Base-by-base conservation (phyloP, 2,888 invertebrate species). In the Chymomyza caudatula region DNA sequence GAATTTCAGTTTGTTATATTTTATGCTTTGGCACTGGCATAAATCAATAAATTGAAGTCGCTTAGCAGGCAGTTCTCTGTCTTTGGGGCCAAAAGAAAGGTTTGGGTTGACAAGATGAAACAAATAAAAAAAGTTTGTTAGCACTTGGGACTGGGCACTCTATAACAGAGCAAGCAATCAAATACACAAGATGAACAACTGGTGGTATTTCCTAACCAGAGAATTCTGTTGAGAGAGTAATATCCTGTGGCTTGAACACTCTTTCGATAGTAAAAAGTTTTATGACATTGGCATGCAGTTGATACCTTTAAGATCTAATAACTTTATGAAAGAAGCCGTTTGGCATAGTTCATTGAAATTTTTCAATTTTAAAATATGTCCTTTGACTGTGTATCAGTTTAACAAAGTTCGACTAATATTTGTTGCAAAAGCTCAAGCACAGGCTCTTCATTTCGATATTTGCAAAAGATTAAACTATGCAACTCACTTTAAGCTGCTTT, bases 1-100 rank as follows among this genome's bases (percentile, higher is more conserved):
- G 78, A 73, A 64, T 83, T 75, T 61, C 23, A 66, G 68, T 79
- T 73, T 70, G 61, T 53, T 68, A 65, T 69, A 78, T 67, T 85
- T 71, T 59, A 67, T 69, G 67, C 70, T 63, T 69, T 65, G 69
- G 52, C 37, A 59, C 60, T 65, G 70, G 67, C 78, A 84, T 81
- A 86, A 80, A 85, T 80, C 85, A 86, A 80, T 80, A 80, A 81
- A 52, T 70, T 65, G 47, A 63, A 70, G 52, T 23, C 56, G 54
- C 52, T 54, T 47, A 47, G 47, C 1, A 37, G 29, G 11, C 29
- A 37, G 29, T 37, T 37, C 29, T 37, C 11, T 11, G 29, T 37
- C 2, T 37, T 37, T 8, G 29, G 29, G 29, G 11, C 29, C 8
- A 0, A 4, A 11, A 4, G 6, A 37, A 37, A 1, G 29, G 29